These are phyloP conservation scores for Gobio gobio DNA, from an alignment of 2,113 vertebrate genomes.

Conservation along the genomic window DNA sequence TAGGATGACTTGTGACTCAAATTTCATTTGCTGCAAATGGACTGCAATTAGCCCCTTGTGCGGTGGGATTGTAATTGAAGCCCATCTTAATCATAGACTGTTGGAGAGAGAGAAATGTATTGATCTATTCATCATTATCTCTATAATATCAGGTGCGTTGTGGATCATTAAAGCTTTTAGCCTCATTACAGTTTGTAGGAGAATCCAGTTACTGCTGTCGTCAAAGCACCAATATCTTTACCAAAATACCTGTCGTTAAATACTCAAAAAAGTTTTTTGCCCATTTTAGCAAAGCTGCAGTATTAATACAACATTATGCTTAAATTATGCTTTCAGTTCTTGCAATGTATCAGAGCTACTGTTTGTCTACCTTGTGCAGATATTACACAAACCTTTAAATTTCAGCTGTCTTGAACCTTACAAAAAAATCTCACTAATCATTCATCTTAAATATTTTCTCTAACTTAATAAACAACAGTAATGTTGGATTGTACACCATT, in stretches of 20 bases:
- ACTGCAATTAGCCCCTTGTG: conserved; percentile 48
- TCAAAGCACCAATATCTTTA: neutral
- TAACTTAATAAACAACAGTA: neutral
- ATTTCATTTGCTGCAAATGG: conserved; percentile 61
- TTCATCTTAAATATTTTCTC: neutral
- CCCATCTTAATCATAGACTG: conserved; percentile 34
- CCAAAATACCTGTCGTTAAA: neutral
- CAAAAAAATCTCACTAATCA: neutral
- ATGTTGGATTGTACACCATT: neutral
- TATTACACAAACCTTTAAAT: neutral
- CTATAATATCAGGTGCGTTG: conserved; percentile 37
- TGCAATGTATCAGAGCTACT: neutral
- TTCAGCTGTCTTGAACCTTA: neutral
- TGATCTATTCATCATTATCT: conserved; percentile 29
- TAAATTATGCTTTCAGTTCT: neutral
- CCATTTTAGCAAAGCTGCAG: neutral
- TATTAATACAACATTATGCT: neutral
- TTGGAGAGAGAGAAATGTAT: conserved; percentile 32
- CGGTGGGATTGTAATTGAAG: conserved; percentile 41
- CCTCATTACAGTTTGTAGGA: neutral
- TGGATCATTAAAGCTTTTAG: neutral
- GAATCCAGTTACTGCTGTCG: neutral
- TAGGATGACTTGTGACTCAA: conserved; percentile 43
- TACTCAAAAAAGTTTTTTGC: neutral
- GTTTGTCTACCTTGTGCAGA: too few species aligned